Evolutionary conservation across 2,113 vertebrate genomes (phyloP).

Genomic region (Scatophagus argus): DNA sequence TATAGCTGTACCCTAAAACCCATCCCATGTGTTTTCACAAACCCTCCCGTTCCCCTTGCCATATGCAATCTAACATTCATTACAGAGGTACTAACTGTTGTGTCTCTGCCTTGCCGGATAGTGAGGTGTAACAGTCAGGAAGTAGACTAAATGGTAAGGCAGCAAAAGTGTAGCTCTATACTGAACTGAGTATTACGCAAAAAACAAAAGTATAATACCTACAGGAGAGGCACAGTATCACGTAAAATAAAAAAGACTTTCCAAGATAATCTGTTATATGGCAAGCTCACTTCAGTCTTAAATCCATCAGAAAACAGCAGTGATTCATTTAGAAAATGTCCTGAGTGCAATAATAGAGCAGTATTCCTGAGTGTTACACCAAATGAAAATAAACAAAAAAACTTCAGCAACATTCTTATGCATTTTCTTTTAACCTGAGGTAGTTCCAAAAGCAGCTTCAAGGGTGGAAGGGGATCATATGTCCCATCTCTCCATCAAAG

Average conservation of each 20-base stretch:
- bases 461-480: constrained; percentile 48
- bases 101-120: constrained; percentile 67
- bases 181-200: constrained; percentile 46
- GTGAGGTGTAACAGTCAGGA: constrained; percentile 75
- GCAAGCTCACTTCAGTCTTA: constrained; percentile 46
- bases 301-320: constrained; percentile 55
- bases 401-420: constrained; percentile 76
- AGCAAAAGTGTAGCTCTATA: constrained; percentile 62
- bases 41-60: constrained; percentile 46
- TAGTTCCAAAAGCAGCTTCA: constrained; percentile 84
- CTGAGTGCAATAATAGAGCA: constrained; percentile 81
- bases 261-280: constrained; percentile 44
- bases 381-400: constrained; percentile 47
- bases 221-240: constrained; percentile 21
- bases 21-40: constrained; percentile 36
- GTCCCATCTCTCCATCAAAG: constrained; percentile 68
- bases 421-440: constrained; percentile 81
- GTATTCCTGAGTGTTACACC: constrained; percentile 82
- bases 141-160: constrained; percentile 70
- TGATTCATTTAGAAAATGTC: constrained; percentile 70
- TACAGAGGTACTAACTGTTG: constrained; percentile 62
- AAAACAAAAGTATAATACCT: constrained; percentile 38
- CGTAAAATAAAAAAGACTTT: constrained; percentile 36
- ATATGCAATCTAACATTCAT: constrained; percentile 78
- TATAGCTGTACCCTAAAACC: constrained; percentile 63